Base-by-base conservation (phyloP, 2,113 vertebrate species). In the Bufo bufo region DNA sequence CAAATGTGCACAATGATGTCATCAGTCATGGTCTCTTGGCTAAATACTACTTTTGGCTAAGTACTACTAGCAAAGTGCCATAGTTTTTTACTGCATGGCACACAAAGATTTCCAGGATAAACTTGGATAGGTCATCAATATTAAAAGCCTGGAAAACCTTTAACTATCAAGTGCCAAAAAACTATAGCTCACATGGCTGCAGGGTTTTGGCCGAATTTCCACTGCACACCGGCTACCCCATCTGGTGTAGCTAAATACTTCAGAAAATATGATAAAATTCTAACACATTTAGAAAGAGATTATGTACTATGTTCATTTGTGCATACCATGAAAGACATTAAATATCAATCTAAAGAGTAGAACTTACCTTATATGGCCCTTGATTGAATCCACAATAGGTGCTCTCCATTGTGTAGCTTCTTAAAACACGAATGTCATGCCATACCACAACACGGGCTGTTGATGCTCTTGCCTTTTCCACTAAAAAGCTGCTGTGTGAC, bases 351-450 rank as follows among this genome's bases (percentile, higher is more conserved):
- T 10, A 33, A 69, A 33, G 5, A 17, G 82, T 65, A 52, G 7
- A 10, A 3, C 94, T 83, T 86, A 99, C 98, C 95, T 98, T 96
- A 91, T 97, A 97, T 81, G 96, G 93, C 0, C 98, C 98, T 1
- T 98, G 97, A 94, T 95, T 95, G 71, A 96, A 99, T 77, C 97
- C 97, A 0, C 97, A 97, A 92, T 96, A 98, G 0, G 97, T 98
- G 90, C 95, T 97, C 85, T 99, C 98, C 97, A 99, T 97, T 84
- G 98, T 99, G 89, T 98, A 99, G 93, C 97, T 98, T 87, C 96
- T 94, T 81, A 96, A 89, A 12, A 98, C 96, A 0, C 97, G 97
- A 71, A 99, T 95, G 90, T 99, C 98, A 83, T 94, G 93, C 98
- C 97, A 99, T 3, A 97, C 96, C 81, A 98, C 98, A 47, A 98